Base-by-base conservation (phyloP, 2,113 vertebrate species). In the Elaphurus davidianus region DNA sequence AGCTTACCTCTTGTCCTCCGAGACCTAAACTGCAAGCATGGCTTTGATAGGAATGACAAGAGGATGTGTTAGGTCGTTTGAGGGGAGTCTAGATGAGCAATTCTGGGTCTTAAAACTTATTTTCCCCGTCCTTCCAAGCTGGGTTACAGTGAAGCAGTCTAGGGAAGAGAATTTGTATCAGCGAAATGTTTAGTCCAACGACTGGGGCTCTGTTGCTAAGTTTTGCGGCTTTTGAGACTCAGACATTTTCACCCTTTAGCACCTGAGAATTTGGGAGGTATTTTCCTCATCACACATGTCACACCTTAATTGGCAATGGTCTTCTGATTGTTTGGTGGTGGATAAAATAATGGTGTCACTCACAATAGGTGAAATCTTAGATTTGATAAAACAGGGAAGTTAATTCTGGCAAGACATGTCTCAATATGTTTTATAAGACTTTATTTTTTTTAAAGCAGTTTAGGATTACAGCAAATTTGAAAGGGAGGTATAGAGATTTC, bases 351-450 rank as follows among this genome's bases (percentile, higher is more conserved):
- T 60, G 27, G 3, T 62, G 1, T 76, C 52, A 87, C 71, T 67
- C 79, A 47, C 0, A 76, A 33, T 33, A 64, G 62, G 57, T 74
- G 30, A 55, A 95, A 79, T 60, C 78, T 95, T 95, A 83, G 25
- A 86, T 78, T 78, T 97, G 64, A 71, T 82, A 33, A 93, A 92
- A 93, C 50, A 33, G 1, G 4, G 14, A 36, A 76, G 33, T 78
- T 83, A 67, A 92, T 93, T 96, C 92, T 84, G 55, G 21, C 52
- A 84, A 96, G 23, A 92, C 59, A 81, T 74, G 12, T 90, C 62
- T 87, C 55, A 47, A 23, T 43, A n/a, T 57, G 30, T 45, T 92
- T 79, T 25, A 27, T 40, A 28, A 74, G 28, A 62, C 54, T 45
- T 76, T 21, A 33, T 43, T 64, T 81, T 82, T 82, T 82, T 74